Evolutionary conservation across 2,113 vertebrate species (phyloP).

Genomic region (Periophthalmus modestus): DNA sequence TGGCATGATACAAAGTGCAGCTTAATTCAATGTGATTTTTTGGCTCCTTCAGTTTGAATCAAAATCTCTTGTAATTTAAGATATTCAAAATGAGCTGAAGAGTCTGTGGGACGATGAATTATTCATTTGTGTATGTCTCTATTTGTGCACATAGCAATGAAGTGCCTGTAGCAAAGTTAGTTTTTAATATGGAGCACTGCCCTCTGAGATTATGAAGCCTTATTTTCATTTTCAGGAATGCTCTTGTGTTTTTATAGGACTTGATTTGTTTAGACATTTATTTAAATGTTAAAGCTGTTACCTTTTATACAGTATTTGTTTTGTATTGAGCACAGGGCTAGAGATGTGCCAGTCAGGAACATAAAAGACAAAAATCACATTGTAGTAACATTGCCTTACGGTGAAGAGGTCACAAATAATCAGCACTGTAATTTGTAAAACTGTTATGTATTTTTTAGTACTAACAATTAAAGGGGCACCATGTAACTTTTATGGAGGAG

Average conservation of each 20-base stretch:
- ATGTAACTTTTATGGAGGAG: too few species aligned
- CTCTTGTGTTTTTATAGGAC: neutral
- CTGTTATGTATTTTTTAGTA: too few species aligned
- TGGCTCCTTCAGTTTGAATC: neutral
- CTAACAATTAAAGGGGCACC: too few species aligned
- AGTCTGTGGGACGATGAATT: neutral
- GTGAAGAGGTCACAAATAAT: too few species aligned
- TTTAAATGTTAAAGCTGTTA: neutral
- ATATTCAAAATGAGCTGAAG: neutral
- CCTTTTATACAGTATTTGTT: too few species aligned
- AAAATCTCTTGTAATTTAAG: neutral
- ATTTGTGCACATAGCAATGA: neutral
- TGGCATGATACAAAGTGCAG: constrained; percentile 34
- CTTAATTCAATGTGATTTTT: neutral
- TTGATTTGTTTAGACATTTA: neutral
- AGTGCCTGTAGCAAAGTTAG: neutral
- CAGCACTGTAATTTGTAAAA: too few species aligned
- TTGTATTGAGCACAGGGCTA: too few species aligned
- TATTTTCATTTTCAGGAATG: neutral
- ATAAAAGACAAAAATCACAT: too few species aligned
- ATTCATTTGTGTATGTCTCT: neutral
- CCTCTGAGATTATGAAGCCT: too few species aligned
- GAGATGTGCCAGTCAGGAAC: too few species aligned
- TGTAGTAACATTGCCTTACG: too few species aligned
- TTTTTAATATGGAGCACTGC: neutral